These are phyloP conservation scores for Cotesia glomerata DNA, from an alignment of 1,140 invertebrate genomes.

Conservation along the genomic window DNA sequence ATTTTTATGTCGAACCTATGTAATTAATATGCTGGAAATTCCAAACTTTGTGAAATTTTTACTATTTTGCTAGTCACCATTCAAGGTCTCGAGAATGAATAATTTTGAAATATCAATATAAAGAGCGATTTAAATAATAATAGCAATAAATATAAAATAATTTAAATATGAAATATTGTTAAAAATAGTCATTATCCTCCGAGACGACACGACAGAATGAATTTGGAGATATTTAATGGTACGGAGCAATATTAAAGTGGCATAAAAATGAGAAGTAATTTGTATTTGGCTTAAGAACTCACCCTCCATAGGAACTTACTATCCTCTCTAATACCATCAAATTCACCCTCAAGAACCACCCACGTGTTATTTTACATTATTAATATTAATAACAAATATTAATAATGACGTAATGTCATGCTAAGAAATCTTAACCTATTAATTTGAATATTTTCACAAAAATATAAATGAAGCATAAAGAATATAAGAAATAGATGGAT, in stretches of 20 bases:
- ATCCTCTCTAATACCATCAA: no score
- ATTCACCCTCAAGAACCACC: no score
- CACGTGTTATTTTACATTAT: no score
- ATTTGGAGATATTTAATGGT: slow-evolving; percentile 58
- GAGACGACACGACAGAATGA: neutral
- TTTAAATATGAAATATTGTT: neutral
- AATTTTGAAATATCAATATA: neutral
- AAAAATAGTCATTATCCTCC: neutral
- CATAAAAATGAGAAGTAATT: slow-evolving; percentile 64
- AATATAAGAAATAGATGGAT: neutral
- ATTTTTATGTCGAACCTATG: no score
- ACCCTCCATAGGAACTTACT: slow-evolving; percentile 15
- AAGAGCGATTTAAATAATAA: neutral
- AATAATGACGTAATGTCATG: no score
- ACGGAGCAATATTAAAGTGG: slow-evolving; percentile 63
- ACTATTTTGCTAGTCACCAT: no score
- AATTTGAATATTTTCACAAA: neutral
- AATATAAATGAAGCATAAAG: neutral
- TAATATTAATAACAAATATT: no score
- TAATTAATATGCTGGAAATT: no score
- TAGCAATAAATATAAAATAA: neutral
- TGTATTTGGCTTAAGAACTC: slow-evolving; percentile 59
- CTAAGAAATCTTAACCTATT: no score
- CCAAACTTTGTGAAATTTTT: no score
- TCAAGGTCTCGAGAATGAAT: no score